Base-by-base conservation (phyloP, 1,140 invertebrate species). In the Tetramorium alpestre region DNA sequence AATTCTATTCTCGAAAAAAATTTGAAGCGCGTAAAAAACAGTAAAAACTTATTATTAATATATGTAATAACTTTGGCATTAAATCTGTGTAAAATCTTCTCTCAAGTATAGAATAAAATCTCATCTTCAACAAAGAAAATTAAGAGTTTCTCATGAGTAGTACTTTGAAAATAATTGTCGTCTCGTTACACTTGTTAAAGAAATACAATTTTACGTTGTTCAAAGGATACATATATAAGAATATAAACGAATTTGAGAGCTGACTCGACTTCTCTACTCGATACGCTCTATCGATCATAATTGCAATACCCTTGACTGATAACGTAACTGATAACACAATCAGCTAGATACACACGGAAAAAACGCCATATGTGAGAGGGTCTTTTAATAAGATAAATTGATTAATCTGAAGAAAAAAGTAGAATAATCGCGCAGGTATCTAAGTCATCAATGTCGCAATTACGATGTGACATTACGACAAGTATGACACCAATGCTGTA, bases 291-390 rank as follows among this genome's bases (percentile, higher is more conserved):
- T 69, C 33, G 22, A 47, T n/a, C 16, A 38, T 47, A 73, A 49
- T 22, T 47, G 25, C 56, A 73, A 60, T 62, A 28, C 41, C 18
- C 69, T 84, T 84, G 54, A 22, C 22, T 81, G 65, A 84, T 84
- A 84, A 62, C 47, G 16, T n/a, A 60, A 73, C 67, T 54, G 80
- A 60, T 84, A 73, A 49, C 16, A 18, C 7, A 44, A 70, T 58
- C 44, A 11, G 25, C 13, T 16, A 73, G 69, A 47, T 60, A 60
- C 4, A n/a, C 3, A 0, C 11, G 18, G 16, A 69, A 72, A 70
- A 80, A 51, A 69, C 3, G 13, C 28, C 47, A 16, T 28, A 67
- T 49, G 22, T 44, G 44, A 80, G 62, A 38, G 38, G 1, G 41
- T 49, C 33, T 33, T 47, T 25, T 22, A 81, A 41, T 33, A 51